Conservation (phyloP, 2,888 invertebrate genomes). For the Alloplasta piceator region DNA sequence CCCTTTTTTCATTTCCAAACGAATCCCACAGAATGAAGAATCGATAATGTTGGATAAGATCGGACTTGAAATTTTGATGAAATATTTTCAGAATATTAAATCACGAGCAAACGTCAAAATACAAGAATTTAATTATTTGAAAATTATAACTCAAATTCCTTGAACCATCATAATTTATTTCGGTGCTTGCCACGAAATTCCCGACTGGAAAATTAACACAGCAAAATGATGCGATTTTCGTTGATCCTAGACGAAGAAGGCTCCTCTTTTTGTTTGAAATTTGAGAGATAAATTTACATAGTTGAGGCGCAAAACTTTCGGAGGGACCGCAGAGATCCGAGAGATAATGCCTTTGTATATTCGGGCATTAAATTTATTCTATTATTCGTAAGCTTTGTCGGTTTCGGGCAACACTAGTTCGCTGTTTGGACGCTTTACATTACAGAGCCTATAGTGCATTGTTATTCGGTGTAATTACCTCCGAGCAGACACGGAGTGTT, state of each 20-base stretch:
- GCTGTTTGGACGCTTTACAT: slow-evolving; percentile 28
- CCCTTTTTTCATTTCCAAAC: too few species aligned
- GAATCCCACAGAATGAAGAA: too few species aligned
- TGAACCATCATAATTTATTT: neutral
- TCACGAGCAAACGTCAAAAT: neutral
- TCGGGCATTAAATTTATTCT: neutral
- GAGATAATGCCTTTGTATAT: neutral
- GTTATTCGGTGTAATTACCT: slow-evolving; percentile 60
- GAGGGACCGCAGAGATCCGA: neutral
- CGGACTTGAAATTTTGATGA: neutral
- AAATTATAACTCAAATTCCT: neutral
- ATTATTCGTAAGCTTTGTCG: neutral
- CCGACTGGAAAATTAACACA: neutral
- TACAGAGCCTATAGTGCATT: slow-evolving; percentile 36
- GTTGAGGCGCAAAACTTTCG: neutral
- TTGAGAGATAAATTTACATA: neutral
- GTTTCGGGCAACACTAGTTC: slow-evolving; percentile 7
- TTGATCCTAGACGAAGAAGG: too few species aligned
- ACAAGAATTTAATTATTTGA: neutral
- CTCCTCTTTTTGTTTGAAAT: neutral
- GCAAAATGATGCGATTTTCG: neutral
- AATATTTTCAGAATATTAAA: neutral
- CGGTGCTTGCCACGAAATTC: neutral
- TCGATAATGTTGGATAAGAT: too few species aligned
- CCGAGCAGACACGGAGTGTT: slow-evolving; percentile 3